Evolutionary conservation across 2,797 vertebrate species (phyloP).

Genomic region (Gymnodraco acuticeps): DNA sequence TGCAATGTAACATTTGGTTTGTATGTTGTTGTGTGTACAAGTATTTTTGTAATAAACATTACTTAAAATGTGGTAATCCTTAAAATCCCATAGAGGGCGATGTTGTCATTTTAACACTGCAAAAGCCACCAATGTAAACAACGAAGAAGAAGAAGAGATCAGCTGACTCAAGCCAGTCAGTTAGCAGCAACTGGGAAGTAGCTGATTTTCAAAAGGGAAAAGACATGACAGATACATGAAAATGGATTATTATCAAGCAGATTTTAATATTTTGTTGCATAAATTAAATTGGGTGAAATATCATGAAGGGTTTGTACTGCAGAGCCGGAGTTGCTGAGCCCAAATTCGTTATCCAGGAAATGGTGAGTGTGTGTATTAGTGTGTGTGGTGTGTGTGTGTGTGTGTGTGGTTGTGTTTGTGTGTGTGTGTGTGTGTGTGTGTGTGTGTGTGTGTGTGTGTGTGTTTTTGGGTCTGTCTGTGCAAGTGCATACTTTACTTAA

Average conservation of each 20-base stretch:
- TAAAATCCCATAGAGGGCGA: constrained; percentile 26
- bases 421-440: too few relatives aligned
- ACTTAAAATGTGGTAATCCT: too few relatives aligned
- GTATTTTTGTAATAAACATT: too few relatives aligned
- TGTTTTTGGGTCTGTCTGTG: not conserved
- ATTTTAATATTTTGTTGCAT: not conserved
- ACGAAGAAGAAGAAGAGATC: constrained; percentile 48
- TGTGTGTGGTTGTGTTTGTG: too few relatives aligned
- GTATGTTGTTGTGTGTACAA: too few relatives aligned
- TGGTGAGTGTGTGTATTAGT: constrained; percentile 78
- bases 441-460: constrained; percentile 41
- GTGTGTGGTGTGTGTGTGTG: not conserved
- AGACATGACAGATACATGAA: not conserved
- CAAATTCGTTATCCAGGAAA: constrained; percentile 92
- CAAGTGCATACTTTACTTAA: not conserved
- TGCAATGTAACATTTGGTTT: too few relatives aligned
- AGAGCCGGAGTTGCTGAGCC: constrained; percentile 84
- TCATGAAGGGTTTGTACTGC: constrained; percentile 95
- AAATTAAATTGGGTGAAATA: not conserved
- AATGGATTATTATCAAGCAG: not conserved
- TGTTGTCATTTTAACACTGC: rapidly evolving
- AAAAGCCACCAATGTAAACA: not conserved
- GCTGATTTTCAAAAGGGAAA: rapidly evolving
- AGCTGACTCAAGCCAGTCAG: constrained; percentile 47
- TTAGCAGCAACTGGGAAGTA: not conserved